Conservation (phyloP, 2,797 vertebrate species). For the Merluccius polli region DNA sequence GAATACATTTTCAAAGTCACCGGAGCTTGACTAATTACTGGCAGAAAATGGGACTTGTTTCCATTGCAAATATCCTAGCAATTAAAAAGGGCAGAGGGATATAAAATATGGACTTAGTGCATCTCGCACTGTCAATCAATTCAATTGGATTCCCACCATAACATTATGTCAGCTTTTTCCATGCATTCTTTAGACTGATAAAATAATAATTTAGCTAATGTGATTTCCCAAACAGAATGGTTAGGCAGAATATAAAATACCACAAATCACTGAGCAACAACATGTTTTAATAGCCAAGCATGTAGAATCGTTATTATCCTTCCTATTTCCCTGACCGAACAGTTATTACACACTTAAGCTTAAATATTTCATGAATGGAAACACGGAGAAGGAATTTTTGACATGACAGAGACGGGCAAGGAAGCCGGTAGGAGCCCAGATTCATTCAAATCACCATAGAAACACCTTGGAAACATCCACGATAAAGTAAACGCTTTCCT, state of each 20-base stretch:
- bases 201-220: slow-evolving; percentile 69
- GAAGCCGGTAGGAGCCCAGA: slow-evolving; percentile 20
- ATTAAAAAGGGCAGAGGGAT: slow-evolving; percentile 53
- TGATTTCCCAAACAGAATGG: slow-evolving; percentile 41
- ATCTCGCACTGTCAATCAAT: slow-evolving; percentile 66
- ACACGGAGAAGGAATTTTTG: background rate
- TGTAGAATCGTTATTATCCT: background rate
- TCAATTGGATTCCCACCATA: slow-evolving; percentile 68
- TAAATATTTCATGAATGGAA: background rate
- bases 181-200: slow-evolving; percentile 66
- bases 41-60: slow-evolving; percentile 48
- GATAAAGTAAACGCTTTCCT: slow-evolving; percentile 43
- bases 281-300: background rate
- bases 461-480: slow-evolving; percentile 46
- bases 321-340: background rate
- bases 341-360: background rate
- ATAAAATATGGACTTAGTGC: slow-evolving; percentile 40
- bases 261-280: background rate
- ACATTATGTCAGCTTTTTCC: slow-evolving; percentile 68
- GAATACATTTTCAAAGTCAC: slow-evolving; percentile 66
- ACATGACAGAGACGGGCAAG: background rate
- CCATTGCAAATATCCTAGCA: slow-evolving; percentile 56
- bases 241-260: slow-evolving; percentile 4
- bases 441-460: slow-evolving; percentile 48
- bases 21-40: slow-evolving; percentile 68